A percentile compares a stretch with the other conserved stretches of the same genome.
These are phyloP conservation scores for Heterodera filipjevi DNA, from an alignment of 2,888 invertebrate genomes.

Conservation along the genomic window DNA sequence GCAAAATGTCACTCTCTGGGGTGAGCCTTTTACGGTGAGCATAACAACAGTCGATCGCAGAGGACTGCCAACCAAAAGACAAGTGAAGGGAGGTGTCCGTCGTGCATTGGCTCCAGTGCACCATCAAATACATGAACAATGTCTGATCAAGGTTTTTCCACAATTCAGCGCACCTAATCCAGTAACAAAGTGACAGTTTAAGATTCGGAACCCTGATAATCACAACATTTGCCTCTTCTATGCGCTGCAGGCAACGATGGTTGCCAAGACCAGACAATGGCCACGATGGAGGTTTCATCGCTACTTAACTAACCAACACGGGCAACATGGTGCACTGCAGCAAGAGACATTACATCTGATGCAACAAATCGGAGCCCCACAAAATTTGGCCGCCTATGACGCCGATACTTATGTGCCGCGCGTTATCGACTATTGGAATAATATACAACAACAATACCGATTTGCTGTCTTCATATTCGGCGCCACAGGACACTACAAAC, in stretches of 20 bases:
- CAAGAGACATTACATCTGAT: background rate
- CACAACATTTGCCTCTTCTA: background rate
- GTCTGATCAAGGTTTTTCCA: background rate
- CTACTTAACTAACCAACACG: background rate
- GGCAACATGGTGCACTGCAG: background rate
- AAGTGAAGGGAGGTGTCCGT: background rate
- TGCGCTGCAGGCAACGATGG: background rate
- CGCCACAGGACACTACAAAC: background rate
- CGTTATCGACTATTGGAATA: background rate
- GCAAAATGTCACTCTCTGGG: conserved; percentile 3
- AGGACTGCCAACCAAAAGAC: background rate
- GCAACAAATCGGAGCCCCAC: background rate
- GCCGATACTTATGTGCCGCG: background rate
- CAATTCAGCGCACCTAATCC: too few species aligned
- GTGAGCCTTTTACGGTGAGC: background rate
- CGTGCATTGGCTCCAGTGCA: background rate
- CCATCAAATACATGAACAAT: background rate
- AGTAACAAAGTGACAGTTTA: background rate
- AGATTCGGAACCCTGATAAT: background rate
- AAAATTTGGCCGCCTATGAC: background rate
- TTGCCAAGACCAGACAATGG: background rate
- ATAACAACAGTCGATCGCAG: background rate
- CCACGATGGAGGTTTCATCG: background rate
- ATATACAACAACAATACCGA: background rate
- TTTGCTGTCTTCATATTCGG: conserved; percentile 9